phyloP scores from a whole-genome alignment of 2,113 vertebrate genomes.

The Carassius carassius region DNA sequence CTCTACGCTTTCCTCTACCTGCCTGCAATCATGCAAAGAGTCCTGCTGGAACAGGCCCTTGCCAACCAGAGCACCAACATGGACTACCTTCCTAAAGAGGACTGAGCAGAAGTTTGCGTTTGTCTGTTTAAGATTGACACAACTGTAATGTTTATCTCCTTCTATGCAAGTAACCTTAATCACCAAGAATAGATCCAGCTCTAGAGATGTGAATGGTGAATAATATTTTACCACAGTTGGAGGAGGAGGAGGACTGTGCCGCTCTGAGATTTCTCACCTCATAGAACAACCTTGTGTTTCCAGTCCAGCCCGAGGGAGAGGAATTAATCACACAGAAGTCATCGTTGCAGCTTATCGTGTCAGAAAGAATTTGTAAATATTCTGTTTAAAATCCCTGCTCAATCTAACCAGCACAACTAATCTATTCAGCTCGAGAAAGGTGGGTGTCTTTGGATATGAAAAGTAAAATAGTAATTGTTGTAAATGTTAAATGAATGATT shows the following conservation, averaged over 20 bases:
- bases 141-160: background rate
- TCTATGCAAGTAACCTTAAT: background rate
- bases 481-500: background rate
- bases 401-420: background rate
- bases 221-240: background rate
- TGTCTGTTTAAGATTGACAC: background rate
- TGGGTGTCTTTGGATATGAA: constrained; percentile 1
- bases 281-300: constrained; percentile 19
- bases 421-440: background rate
- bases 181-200: constrained; percentile 1
- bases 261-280: constrained; percentile 11
- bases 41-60: constrained; percentile 67
- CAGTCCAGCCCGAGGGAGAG: constrained; percentile 23
- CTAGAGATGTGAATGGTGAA: constrained; percentile 17
- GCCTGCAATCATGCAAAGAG: constrained; percentile 67
- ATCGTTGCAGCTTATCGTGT: constrained; percentile 17
- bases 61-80: constrained; percentile 60
- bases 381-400: constrained; percentile 9
- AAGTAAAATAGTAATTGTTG: background rate
- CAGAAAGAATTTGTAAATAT: constrained; percentile 20
- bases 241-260: constrained; percentile 3
- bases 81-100: constrained; percentile 30
- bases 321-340: constrained; percentile 34
- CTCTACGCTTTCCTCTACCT: constrained; percentile 78
- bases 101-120: constrained; percentile 6